Conservation (phyloP, 2,888 invertebrate genomes). For the Agriopis leucophaearia region DNA sequence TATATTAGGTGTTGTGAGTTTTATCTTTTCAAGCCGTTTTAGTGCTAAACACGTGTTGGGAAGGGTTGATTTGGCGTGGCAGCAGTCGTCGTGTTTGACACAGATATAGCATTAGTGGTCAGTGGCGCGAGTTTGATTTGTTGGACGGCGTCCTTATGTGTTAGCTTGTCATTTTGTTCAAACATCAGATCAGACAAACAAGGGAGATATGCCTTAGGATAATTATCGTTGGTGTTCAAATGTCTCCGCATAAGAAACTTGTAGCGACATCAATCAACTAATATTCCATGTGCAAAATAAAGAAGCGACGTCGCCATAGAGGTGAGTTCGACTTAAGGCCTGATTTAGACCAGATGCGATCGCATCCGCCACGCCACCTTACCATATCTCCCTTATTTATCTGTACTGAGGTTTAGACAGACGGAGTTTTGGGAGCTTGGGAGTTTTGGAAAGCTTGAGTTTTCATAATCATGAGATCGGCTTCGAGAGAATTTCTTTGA, state of each 20-base stretch:
- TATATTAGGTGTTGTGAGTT: slow-evolving; percentile 8
- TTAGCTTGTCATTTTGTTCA: slow-evolving; percentile 17
- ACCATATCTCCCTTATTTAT: too few species aligned
- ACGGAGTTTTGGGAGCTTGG: slow-evolving; percentile 6
- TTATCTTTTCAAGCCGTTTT: slow-evolving; percentile 4
- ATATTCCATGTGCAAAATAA: too few species aligned
- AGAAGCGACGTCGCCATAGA: too few species aligned
- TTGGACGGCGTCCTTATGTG: slow-evolving; percentile 14
- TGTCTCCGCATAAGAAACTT: too few species aligned
- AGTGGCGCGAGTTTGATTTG: slow-evolving; percentile 25
- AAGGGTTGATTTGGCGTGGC: slow-evolving; percentile 20
- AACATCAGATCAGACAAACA: too few species aligned
- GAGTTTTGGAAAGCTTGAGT: slow-evolving; percentile 9
- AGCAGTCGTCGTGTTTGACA: neutral
- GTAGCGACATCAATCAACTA: too few species aligned
- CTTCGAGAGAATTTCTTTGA: neutral
- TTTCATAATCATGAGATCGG: too few species aligned
- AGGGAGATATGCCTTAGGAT: too few species aligned
- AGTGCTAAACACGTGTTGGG: slow-evolving; percentile 1
- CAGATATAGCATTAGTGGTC: slow-evolving; percentile 29
- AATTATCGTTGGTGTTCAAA: too few species aligned
- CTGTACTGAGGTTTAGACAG: neutral
- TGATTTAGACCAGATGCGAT: too few species aligned
- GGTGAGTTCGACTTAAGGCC: too few species aligned
- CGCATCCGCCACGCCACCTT: too few species aligned